Percentiles rank a stretch among this genome's conserved stretches.
These are phyloP conservation scores for Drosophila formosana DNA, from an alignment of 2,888 invertebrate species.

Conservation along the genomic window DNA sequence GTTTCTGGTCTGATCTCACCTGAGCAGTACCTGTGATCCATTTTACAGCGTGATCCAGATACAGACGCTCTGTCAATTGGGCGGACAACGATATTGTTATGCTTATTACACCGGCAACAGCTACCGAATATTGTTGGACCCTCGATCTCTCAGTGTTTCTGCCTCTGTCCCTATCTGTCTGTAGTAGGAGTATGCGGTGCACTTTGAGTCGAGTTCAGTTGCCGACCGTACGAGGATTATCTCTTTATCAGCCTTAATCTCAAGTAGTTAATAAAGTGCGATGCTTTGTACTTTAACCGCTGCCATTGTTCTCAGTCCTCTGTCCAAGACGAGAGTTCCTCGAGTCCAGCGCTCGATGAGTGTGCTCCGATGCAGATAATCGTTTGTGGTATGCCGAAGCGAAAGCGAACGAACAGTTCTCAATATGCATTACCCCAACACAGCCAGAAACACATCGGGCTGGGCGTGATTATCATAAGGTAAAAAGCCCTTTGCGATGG, in stretches of 20 bases:
- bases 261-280: slow-evolving; percentile 85
- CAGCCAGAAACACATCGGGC: slow-evolving; percentile 3
- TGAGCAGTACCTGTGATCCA: slow-evolving; percentile 75
- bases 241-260: slow-evolving; percentile 84
- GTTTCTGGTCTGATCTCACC: slow-evolving; percentile 80
- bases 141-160: slow-evolving; percentile 12
- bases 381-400: slow-evolving; percentile 77
- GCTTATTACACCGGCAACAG: slow-evolving; percentile 82
- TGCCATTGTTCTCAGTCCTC: slow-evolving; percentile 69
- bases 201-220: slow-evolving; percentile 65
- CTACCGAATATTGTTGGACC: slow-evolving; percentile 73
- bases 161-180: neutral
- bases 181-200: slow-evolving; percentile 66
- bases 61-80: slow-evolving; percentile 72
- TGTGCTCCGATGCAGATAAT: slow-evolving; percentile 80
- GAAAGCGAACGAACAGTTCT: slow-evolving; percentile 68
- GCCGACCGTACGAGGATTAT: slow-evolving; percentile 80
- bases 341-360: slow-evolving; percentile 53
- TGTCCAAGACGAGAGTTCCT: slow-evolving; percentile 38
- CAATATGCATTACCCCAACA: slow-evolving; percentile 46
- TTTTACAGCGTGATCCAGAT: slow-evolving; percentile 74
- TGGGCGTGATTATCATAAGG: slow-evolving; percentile 63
- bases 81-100: slow-evolving; percentile 83
- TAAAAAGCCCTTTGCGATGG: slow-evolving; percentile 41
- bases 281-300: slow-evolving; percentile 83